Evolutionary conservation across 2,888 invertebrate species (phyloP), one percentile per base, ranked within the genome.

Genomic region (Leucophora obtusa): DNA sequence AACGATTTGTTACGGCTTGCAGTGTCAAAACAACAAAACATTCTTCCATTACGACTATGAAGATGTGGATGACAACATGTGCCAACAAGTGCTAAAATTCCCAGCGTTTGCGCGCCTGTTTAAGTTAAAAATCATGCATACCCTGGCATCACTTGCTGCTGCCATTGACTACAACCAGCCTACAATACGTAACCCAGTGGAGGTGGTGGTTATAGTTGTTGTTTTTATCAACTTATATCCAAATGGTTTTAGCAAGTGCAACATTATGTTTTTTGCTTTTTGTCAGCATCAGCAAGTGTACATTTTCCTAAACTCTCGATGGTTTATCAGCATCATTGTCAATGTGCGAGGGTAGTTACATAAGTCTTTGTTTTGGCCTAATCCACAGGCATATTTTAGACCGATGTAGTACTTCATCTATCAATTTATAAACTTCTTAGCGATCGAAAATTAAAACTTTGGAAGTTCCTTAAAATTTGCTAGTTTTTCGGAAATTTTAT

Each of bases 11-110:
- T 87, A 86, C 88, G 88, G 88, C 87, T 87, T 86, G 88, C 87
- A 87, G 84, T 87, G 87, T 86, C 87, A 87, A 86, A 87, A 87
- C 86, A 87, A 84, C 83, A 78, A 65, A 81, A 74, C 82, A 71
- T 60, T 59, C 51, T 43, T 47, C 43, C n/a, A n/a, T 6, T 47
- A 47, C 43, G 43, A 60, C 35, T 54, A 24, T 54, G 71, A 71
- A 54, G 71, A 60, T 74, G 66, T 59, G 51, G 69, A 75, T 59
- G 81, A 66, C 76, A 73, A 83, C 81, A 81, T 81, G 77, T 75
- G 80, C 82, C 76, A 80, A 88, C 90, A 90, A 90, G 90, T 90
- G 90, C 88, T 89, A 86, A 86, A 89, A 88, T 88, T 90, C 90
- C 89, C 90, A 90, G 86, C 89, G 86, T 84, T 84, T 82, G 82